Conservation (phyloP, 2,113 vertebrate species). For the Amblyopsis rosae region DNA sequence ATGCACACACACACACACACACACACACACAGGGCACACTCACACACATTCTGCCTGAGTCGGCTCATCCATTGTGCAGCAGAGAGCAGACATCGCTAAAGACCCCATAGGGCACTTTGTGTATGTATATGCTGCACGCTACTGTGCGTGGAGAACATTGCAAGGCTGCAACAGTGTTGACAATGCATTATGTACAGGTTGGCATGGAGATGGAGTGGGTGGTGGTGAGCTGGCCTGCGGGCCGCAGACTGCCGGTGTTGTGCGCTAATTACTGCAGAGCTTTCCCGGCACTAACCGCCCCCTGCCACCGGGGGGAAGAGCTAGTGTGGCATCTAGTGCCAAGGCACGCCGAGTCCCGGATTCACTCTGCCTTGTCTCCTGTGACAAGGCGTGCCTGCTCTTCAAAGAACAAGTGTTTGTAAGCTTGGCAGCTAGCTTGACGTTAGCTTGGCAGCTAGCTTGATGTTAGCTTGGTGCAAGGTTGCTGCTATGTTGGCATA, state of each 20-base stretch:
- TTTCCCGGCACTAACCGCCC: too few species aligned
- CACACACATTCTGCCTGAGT: neutral
- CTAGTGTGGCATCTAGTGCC: constrained; percentile 14
- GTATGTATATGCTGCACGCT: constrained; percentile 28
- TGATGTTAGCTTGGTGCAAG: too few species aligned
- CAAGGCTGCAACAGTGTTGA: constrained; percentile 50
- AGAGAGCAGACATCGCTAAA: constrained; percentile 43
- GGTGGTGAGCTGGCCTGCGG: constrained; percentile 50
- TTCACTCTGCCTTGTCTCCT: constrained; percentile 10
- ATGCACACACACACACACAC: neutral
- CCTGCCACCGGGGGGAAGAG: constrained; percentile 39
- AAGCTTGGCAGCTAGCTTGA: too few species aligned
- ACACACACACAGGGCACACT: neutral
- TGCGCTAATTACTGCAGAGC: constrained; percentile 61
- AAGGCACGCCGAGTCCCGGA: constrained; percentile 14
- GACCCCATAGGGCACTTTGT: constrained; percentile 10
- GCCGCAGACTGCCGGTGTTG: constrained; percentile 54
- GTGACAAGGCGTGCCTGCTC: constrained; percentile 20
- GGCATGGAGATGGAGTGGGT: constrained; percentile 33
- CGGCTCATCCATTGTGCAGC: constrained; percentile 42
- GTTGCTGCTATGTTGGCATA: too few species aligned
- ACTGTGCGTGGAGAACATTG: constrained; percentile 31
- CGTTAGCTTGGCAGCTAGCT: too few species aligned
- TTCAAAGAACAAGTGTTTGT: neutral
- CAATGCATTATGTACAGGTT: constrained; percentile 71